A percentile compares a stretch with the other conserved stretches of the same genome.
Evolutionary conservation across 2,113 vertebrate genomes (phyloP).

Genomic region (Synodontis membranacea): DNA sequence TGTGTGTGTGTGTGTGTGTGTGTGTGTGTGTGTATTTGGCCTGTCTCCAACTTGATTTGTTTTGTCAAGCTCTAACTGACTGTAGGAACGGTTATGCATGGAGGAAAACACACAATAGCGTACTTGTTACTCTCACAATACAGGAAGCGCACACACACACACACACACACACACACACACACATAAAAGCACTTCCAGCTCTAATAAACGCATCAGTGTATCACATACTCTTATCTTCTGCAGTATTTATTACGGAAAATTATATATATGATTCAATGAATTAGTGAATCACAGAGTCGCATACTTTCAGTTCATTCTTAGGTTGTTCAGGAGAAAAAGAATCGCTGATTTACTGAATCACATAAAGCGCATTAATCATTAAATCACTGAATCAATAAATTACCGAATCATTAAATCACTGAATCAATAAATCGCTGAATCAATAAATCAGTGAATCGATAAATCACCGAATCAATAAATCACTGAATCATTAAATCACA

Average conservation of each 20-base stretch:
- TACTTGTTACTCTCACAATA: conserved; percentile 36
- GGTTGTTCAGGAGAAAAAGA: not conserved
- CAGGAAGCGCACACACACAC: not conserved
- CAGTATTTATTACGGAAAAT: not conserved
- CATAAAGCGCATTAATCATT: too few relatives aligned
- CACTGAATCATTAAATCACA: not conserved
- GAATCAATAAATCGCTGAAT: not conserved
- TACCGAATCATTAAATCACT: too few relatives aligned
- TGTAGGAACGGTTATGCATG: conserved; percentile 45
- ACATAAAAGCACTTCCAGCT: not conserved
- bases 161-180: conserved; percentile 22
- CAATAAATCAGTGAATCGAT: not conserved
- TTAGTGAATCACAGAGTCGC: not conserved
- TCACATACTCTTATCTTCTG: not conserved
- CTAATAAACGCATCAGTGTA: not conserved
- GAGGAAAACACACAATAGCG: conserved; percentile 42
- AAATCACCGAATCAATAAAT: not conserved
- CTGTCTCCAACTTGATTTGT: not conserved
- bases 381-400: too few relatives aligned
- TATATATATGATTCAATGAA: not conserved
- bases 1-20: conserved; percentile 34
- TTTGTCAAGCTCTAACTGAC: conserved; percentile 23
- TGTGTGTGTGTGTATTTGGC: conserved; percentile 38
- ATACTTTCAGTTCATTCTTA: not conserved
- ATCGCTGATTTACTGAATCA: not conserved